Evolutionary conservation across 2,113 vertebrate species (phyloP).

Genomic region (Todiramphus chloris): DNA sequence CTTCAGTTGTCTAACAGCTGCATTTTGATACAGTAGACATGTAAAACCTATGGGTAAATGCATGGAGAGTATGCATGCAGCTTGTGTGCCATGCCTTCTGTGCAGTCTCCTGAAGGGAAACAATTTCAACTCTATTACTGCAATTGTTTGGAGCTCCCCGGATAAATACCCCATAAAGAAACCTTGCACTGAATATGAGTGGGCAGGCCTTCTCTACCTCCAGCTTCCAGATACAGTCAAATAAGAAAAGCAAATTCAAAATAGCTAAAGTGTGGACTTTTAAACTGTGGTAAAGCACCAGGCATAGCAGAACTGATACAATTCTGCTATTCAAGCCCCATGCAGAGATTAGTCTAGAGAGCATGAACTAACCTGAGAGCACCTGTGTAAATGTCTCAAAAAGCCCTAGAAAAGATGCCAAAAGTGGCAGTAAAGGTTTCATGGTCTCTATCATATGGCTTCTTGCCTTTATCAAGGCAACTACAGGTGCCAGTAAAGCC

Average conservation of each 20-base stretch:
- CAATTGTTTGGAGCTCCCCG: background rate
- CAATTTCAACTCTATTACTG: background rate
- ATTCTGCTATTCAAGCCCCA: background rate
- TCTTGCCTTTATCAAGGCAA: background rate
- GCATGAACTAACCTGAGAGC: fast-evolving
- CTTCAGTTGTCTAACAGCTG: background rate
- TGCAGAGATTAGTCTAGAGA: background rate
- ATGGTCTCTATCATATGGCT: background rate
- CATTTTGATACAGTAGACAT: background rate
- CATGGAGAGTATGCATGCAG: background rate
- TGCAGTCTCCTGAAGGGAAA: background rate
- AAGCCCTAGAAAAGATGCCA: background rate
- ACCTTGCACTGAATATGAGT: background rate
- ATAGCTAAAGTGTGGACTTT: background rate
- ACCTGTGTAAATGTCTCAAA: background rate
- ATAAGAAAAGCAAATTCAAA: background rate
- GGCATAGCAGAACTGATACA: background rate
- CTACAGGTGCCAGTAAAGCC: background rate
- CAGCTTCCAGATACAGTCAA: background rate
- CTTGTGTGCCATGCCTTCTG: background rate
- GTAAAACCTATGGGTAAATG: background rate
- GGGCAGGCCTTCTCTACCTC: background rate
- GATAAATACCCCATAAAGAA: background rate
- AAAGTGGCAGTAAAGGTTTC: background rate
- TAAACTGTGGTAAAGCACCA: background rate